These are phyloP conservation scores for Oenanthe melanoleuca DNA, from an alignment of 2,113 vertebrate genomes.

Conservation along the genomic window DNA sequence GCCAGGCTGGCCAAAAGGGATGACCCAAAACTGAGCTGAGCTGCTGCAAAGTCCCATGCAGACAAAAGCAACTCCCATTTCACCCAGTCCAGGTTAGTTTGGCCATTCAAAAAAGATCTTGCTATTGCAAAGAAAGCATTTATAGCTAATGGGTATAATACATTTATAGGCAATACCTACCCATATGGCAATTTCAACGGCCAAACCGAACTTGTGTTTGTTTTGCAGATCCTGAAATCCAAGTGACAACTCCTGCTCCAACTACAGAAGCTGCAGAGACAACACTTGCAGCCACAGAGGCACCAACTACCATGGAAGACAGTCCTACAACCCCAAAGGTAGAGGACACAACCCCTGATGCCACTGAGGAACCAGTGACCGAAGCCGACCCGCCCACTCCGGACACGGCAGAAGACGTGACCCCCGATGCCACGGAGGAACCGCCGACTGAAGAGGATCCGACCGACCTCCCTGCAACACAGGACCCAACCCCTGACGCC, in stretches of 20 bases:
- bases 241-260: neutral
- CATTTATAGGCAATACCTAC: accelerated
- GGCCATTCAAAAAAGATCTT: neutral
- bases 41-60: neutral
- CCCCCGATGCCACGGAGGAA: neutral
- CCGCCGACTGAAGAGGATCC: accelerated
- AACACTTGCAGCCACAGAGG: neutral
- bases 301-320: accelerated
- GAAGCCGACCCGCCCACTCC: neutral
- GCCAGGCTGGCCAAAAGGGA: neutral
- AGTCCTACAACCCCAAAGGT: accelerated
- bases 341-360: neutral
- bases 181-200: neutral
- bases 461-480: accelerated
- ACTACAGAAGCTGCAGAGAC: neutral
- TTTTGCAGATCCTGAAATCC: constrained; percentile 30
- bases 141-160: accelerated
- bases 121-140: neutral
- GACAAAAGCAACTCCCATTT: neutral
- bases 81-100: accelerated
- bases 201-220: neutral
- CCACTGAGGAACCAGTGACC: neutral
- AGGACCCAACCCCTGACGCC: neutral
- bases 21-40: too few relatives aligned
- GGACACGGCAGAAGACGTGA: accelerated